These are phyloP conservation scores for Glareola pratincola DNA, from an alignment of 2,113 vertebrate species.

Conservation along the genomic window DNA sequence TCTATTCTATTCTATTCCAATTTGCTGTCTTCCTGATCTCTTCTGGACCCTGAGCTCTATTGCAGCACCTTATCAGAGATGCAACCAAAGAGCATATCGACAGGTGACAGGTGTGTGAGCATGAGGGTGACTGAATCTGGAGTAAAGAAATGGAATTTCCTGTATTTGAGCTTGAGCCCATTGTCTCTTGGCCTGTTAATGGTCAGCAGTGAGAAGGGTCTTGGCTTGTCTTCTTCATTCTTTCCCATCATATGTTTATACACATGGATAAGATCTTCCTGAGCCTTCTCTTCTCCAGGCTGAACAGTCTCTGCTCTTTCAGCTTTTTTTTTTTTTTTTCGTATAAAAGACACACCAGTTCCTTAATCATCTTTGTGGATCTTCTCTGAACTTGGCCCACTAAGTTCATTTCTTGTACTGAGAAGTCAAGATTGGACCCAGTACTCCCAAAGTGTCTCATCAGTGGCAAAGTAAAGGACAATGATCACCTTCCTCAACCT, in stretches of 20 bases:
- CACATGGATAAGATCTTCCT: background rate
- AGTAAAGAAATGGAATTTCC: background rate
- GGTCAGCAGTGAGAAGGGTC: background rate
- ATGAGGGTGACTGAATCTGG: background rate
- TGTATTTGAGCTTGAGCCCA: background rate
- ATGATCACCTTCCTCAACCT: background rate
- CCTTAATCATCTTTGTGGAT: background rate
- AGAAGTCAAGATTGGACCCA: background rate
- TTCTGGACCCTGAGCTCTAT: background rate
- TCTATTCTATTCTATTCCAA: no score
- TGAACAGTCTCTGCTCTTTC: background rate
- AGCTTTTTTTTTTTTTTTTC: background rate
- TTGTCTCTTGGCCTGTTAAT: background rate
- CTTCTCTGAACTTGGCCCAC: background rate
- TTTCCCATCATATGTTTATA: background rate
- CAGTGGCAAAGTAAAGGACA: background rate
- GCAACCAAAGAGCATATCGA: background rate
- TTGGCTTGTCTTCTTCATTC: background rate
- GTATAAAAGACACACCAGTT: background rate
- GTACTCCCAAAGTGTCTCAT: background rate
- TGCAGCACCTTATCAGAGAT: background rate
- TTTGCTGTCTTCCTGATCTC: background rate
- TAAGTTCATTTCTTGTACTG: background rate
- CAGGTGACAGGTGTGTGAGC: background rate
- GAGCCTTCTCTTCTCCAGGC: background rate